Conservation (phyloP, 2,113 vertebrate species). For the Hemibagrus wyckioides region DNA sequence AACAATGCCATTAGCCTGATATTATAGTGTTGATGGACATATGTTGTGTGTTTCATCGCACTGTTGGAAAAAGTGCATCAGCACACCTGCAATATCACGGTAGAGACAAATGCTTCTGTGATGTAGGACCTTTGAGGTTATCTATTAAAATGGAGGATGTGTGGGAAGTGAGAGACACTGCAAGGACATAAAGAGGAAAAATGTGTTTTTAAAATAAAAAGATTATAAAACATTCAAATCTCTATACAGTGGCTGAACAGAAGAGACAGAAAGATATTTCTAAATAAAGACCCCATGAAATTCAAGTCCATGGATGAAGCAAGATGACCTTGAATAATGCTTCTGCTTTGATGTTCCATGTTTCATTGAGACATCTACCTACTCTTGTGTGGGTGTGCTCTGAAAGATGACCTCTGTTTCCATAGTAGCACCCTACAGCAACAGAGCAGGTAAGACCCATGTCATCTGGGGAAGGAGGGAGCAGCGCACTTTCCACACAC, state of each 20-base stretch:
- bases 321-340: slow-evolving; percentile 54
- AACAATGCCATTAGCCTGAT: slow-evolving; percentile 83
- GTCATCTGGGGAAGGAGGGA: slow-evolving; percentile 41
- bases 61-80: slow-evolving; percentile 94
- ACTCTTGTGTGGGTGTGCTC: slow-evolving; percentile 64
- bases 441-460: slow-evolving; percentile 49
- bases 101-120: slow-evolving; percentile 97
- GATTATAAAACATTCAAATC: not conserved
- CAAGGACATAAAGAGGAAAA: not conserved
- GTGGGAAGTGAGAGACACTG: not conserved
- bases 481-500: slow-evolving; percentile 26
- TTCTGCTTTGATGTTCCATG: slow-evolving; percentile 58
- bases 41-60: slow-evolving; percentile 90
- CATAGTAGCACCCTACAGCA: slow-evolving; percentile 65
- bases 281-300: not conserved
- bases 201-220: not conserved
- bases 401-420: slow-evolving; percentile 65
- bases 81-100: slow-evolving; percentile 86
- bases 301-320: not conserved
- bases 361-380: slow-evolving; percentile 57
- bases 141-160: slow-evolving; percentile 58
- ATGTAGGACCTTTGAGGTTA: slow-evolving; percentile 96
- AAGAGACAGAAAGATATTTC: not conserved
- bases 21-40: slow-evolving; percentile 92
- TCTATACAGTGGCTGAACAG: not conserved